Evolutionary conservation across 2,888 invertebrate genomes (phyloP), one percentile per base, ranked within the genome.

Genomic region (Agrotis segetum): DNA sequence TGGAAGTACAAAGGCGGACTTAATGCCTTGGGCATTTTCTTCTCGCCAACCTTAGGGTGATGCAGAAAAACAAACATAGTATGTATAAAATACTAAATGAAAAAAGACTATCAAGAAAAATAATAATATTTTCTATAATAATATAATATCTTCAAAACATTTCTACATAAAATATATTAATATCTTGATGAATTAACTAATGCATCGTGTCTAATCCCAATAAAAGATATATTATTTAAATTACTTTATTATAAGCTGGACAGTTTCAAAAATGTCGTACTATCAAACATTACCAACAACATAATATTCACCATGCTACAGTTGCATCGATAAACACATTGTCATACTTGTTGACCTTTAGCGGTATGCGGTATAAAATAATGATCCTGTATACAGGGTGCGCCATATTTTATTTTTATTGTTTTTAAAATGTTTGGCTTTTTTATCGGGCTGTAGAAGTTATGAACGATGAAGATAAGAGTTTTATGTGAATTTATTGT

Each of bases 271-370:
- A 71, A 56, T 16, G 24, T n/a, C 78, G 0, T 0, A 14, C 7
- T 4, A 0, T 62, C 29, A 14, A 46, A 63, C 9, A 34, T 34
- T 19, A 4, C 34, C 65, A 16, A 80, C 53, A 29, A 59, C 74
- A 74, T 14, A 63, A 74, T 14, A 63, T 49, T 49, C 74, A 73
- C 46, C 6, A 21, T 74, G 80, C 21, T 80, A 74, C 75, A 74
- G 14, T 56, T 75, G n/a, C 60, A 74, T 65, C 60, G 19, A 21
- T 34, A 52, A 63, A 75, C 46, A 7, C 49, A 49, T 62, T 59
- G 52, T 46, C 61, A 61, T 67, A 82, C 82, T 17, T 0, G 78
- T 78, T 82, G 56, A 71, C 79, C 79, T 79, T 77, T 82, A 71
- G 24, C 17, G 74, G 74, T 50, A 75, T 79, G 80, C 52, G 53